Percentiles rank a stretch among this genome's conserved stretches.
These are phyloP conservation scores for Thaumatotibia leucotreta DNA, from an alignment of 1,140 invertebrate species.

Conservation along the genomic window DNA sequence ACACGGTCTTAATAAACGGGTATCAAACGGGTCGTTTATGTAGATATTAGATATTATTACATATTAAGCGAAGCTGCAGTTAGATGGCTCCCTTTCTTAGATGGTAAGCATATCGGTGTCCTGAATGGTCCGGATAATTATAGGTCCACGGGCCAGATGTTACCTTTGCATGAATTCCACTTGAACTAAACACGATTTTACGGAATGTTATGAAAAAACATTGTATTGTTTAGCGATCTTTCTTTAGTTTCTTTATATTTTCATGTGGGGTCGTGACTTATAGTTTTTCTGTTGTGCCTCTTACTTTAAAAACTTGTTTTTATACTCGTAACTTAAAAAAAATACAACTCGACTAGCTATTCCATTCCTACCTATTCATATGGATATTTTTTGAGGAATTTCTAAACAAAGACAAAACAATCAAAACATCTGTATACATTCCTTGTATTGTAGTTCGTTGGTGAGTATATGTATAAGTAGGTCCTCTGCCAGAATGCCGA, in stretches of 20 bases:
- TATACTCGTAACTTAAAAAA: neutral
- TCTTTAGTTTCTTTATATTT: too few species aligned
- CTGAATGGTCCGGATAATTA: neutral
- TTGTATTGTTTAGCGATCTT: neutral
- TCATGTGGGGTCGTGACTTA: neutral
- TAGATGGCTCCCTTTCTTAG: too few species aligned
- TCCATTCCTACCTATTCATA: neutral
- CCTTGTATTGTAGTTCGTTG: neutral
- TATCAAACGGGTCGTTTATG: too few species aligned
- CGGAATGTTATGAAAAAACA: neutral
- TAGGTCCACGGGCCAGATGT: neutral
- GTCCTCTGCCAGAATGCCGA: neutral
- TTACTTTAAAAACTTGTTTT: neutral
- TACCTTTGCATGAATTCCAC: neutral
- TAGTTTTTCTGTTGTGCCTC: neutral
- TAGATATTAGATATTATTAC: too few species aligned
- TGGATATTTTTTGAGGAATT: too few species aligned
- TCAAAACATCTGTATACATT: too few species aligned
- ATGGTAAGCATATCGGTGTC: too few species aligned
- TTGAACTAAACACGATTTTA: neutral
- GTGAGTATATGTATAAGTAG: neutral
- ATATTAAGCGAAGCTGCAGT: too few species aligned
- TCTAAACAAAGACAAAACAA: neutral
- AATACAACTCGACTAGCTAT: neutral
- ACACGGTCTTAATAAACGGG: too few species aligned